These are phyloP conservation scores for Ornithoptera priamus DNA, from an alignment of 2,888 invertebrate genomes.

Conservation along the genomic window DNA sequence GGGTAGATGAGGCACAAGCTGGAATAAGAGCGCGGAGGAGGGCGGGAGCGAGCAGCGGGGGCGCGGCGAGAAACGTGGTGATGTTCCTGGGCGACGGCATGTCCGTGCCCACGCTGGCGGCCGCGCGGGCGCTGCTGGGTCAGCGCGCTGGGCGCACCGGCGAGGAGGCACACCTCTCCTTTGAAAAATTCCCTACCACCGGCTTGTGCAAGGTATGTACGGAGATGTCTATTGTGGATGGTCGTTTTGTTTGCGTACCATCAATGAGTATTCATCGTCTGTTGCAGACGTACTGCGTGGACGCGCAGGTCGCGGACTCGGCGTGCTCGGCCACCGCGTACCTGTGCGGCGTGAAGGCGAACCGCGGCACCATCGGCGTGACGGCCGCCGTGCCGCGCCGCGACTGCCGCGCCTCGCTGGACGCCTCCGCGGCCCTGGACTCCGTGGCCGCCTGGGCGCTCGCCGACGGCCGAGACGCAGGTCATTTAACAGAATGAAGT, in stretches of 20 bases:
- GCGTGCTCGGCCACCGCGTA: constrained; percentile 85
- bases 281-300: constrained; percentile 75
- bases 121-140: constrained; percentile 82
- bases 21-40: constrained; percentile 55
- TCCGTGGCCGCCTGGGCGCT: constrained; percentile 84
- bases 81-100: constrained; percentile 88
- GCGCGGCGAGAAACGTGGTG: constrained; percentile 77
- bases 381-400: constrained; percentile 78
- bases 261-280: not conserved
- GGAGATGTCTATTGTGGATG: not conserved
- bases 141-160: constrained; percentile 77
- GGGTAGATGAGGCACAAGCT: constrained; percentile 64
- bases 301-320: constrained; percentile 84
- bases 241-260: not conserved
- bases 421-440: constrained; percentile 74
- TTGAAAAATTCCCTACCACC: constrained; percentile 81
- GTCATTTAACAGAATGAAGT: constrained; percentile 32
- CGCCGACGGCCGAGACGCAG: constrained; percentile 56
- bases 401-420: constrained; percentile 80
- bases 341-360: constrained; percentile 83
- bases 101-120: constrained; percentile 82
- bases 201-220: constrained; percentile 82
- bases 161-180: constrained; percentile 80
- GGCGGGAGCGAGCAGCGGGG: constrained; percentile 6
- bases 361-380: constrained; percentile 82